Conservation (phyloP, 2,113 vertebrate genomes). For the Oplegnathus fasciatus region DNA sequence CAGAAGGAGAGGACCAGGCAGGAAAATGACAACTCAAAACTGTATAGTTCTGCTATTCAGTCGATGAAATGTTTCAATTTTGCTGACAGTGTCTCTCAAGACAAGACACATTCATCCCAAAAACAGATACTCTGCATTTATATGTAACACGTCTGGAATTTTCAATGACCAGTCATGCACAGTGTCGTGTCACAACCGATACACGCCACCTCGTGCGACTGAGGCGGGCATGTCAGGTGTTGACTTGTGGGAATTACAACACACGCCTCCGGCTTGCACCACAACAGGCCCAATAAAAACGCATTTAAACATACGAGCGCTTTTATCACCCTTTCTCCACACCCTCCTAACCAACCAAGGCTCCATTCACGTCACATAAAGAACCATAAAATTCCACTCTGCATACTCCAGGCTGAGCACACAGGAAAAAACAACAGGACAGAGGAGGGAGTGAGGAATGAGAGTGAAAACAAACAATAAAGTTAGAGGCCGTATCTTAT, state of each 20-base stretch:
- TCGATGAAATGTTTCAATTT: constrained; percentile 46
- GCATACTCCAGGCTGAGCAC: constrained; percentile 35
- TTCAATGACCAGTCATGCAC: constrained; percentile 16
- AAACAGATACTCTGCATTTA: constrained; percentile 19
- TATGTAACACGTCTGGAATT: constrained; percentile 33
- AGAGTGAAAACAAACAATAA: constrained; percentile 87
- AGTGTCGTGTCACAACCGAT: constrained; percentile 38
- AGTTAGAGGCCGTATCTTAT: constrained; percentile 91
- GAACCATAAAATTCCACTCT: constrained; percentile 77
- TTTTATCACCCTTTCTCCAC: constrained; percentile 59
- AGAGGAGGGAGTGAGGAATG: constrained; percentile 45
- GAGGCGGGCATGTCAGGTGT: constrained; percentile 42
- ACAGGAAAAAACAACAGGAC: constrained; percentile 23
- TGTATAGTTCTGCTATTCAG: background rate
- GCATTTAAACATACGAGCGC: constrained; percentile 48
- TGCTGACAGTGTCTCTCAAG: background rate
- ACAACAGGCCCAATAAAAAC: constrained; percentile 51
- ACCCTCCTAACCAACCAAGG: constrained; percentile 43
- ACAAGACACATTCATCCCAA: constrained; percentile 31
- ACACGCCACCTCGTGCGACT: background rate
- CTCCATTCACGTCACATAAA: constrained; percentile 57
- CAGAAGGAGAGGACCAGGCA: background rate
- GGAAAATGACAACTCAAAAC: constrained; percentile 1
- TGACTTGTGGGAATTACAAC: constrained; percentile 49
- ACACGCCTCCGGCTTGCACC: constrained; percentile 4